phyloP scores from a whole-genome alignment of 2,888 invertebrate species.

The Coleophora deauratella region DNA sequence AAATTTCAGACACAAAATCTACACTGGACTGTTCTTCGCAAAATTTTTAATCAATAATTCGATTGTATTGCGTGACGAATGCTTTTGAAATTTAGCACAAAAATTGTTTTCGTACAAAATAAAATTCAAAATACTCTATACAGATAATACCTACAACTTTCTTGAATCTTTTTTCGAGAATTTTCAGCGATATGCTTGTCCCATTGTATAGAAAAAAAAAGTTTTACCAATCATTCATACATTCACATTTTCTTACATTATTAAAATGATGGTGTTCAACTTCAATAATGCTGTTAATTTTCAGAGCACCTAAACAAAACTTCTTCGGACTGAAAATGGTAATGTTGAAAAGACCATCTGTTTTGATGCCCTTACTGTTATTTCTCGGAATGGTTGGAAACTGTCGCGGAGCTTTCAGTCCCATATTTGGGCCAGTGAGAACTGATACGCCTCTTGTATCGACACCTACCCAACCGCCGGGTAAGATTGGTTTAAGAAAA shows the following conservation, averaged over 20 bases:
- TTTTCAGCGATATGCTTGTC: slow-evolving; percentile 17
- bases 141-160: neutral
- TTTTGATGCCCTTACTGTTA: slow-evolving; percentile 12
- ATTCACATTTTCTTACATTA: neutral
- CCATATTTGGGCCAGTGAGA: slow-evolving; percentile 34
- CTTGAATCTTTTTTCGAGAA: slow-evolving; percentile 8
- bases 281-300: slow-evolving; percentile 3
- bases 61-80: neutral
- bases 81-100: neutral
- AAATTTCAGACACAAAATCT: slow-evolving; percentile 1
- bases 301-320: slow-evolving; percentile 10
- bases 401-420: slow-evolving; percentile 32
- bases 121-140: neutral
- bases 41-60: neutral
- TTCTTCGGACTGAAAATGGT: slow-evolving; percentile 12
- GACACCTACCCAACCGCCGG: slow-evolving; percentile 30
- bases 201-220: slow-evolving; percentile 29
- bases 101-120: neutral
- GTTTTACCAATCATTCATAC: neutral
- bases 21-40: slow-evolving; percentile 1
- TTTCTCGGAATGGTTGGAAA: slow-evolving; percentile 14
- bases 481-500: slow-evolving; percentile 25
- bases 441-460: slow-evolving; percentile 28
- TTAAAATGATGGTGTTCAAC: neutral
- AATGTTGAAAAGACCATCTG: slow-evolving; percentile 12